Base-by-base conservation (phyloP, 2,113 vertebrate genomes). In the Onychostoma macrolepis region DNA sequence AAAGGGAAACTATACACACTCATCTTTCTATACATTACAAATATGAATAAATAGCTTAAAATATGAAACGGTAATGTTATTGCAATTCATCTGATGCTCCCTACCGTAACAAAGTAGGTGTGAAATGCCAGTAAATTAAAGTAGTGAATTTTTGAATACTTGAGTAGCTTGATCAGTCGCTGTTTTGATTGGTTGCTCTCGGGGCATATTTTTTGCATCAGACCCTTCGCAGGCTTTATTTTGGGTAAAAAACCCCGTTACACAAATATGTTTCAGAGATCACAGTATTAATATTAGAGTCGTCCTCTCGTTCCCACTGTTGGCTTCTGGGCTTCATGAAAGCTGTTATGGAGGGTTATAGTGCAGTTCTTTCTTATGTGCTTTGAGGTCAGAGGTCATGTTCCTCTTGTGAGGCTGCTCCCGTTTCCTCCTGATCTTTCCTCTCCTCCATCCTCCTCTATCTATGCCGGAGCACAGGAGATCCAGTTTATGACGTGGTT, bases 331-430 rank as follows among this genome's bases (percentile, higher is more conserved):
- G 77, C 48, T 26, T 36, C 77, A 53, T 67, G 26, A 58, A 56
- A 33, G 43, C 53, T 69, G 30, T 61, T 2, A 45, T 26, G 63
- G 13, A 50, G 48, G 13, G 48, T 50, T 4, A 50, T 50, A 50
- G 82, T 77, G 80, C 38, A 80, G 19, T 74, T 65, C 77, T 50
- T 50, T 50, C 48, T 65, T 56, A 30, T 45, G 63, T 77, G 61
- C 38, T 80, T 63, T 30, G 74, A 84, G 80, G 87, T 86, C 84
- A 88, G 75, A 80, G 33, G 63, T 86, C 48, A 26, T 65, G 28
- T 67, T 75, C 38, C 50, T 83, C 41, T 77, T 33, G 33, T 63
- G 67, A 86, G 50, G 78, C 43, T 89, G 80, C 77, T 56, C 86
- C 84, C 10, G 45, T 65, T 48, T 72, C 61, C 41, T 84, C 43